A percentile compares a stretch with the other conserved stretches of the same genome.
phyloP scores from a whole-genome alignment of 2,797 vertebrate genomes.

The Holocentrus rufus region DNA sequence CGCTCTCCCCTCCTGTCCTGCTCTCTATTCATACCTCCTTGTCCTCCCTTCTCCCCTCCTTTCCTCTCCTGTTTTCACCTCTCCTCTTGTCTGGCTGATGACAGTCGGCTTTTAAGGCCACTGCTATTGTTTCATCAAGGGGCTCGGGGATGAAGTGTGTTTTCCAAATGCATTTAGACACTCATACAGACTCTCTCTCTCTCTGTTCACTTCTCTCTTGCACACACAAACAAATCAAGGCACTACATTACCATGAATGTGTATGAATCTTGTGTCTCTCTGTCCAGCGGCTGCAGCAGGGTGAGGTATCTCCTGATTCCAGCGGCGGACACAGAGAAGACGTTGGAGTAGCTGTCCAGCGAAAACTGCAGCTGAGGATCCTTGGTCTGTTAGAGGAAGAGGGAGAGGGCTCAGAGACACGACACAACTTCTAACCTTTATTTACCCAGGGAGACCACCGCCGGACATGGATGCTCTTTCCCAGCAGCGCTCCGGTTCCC shows the following conservation, averaged over 20 bases:
- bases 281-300: slow-evolving; percentile 91
- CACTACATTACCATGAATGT: slow-evolving; percentile 86
- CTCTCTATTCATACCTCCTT: neutral
- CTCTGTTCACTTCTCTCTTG: slow-evolving; percentile 11
- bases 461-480: too few species aligned
- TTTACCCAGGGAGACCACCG: neutral
- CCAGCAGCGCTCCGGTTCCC: too few species aligned
- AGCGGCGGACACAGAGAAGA: slow-evolving; percentile 88
- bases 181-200: neutral
- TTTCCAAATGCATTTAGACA: slow-evolving; percentile 43
- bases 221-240: neutral
- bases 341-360: slow-evolving; percentile 85
- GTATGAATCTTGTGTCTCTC: slow-evolving; percentile 92
- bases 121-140: slow-evolving; percentile 7
- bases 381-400: slow-evolving; percentile 83
- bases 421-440: neutral
- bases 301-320: slow-evolving; percentile 93
- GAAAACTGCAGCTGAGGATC: slow-evolving; percentile 91
- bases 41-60: neutral
- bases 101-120: neutral
- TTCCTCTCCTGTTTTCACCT: slow-evolving; percentile 8
- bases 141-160: slow-evolving; percentile 13
- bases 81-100: slow-evolving; percentile 2
- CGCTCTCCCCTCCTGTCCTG: neutral
- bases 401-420: neutral